A percentile compares a stretch with the other conserved stretches of the same genome.
phyloP scores from a whole-genome alignment of 2,888 invertebrate genomes.

The Adelphocoris suturalis region DNA sequence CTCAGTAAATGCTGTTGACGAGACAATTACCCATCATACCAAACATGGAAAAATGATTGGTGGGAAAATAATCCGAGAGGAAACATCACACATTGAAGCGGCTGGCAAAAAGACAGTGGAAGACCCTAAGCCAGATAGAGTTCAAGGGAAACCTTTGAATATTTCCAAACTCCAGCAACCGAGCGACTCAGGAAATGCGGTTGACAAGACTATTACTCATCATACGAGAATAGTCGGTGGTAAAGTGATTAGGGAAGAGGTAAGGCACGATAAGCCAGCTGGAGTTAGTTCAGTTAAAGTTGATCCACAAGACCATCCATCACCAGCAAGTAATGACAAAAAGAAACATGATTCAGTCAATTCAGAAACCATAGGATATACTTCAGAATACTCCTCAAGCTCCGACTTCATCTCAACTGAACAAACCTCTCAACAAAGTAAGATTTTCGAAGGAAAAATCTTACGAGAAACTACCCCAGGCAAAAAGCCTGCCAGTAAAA shows the following conservation, averaged over 20 bases:
- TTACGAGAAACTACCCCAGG: neutral
- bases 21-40: neutral
- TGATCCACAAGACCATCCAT: neutral
- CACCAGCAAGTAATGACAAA: neutral
- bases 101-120: neutral
- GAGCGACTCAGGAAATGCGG: neutral
- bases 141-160: neutral
- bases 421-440: neutral
- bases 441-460: constrained; percentile 43
- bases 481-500: neutral
- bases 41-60: constrained; percentile 51
- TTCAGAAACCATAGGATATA: neutral
- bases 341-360: neutral
- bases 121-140: neutral
- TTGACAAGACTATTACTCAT: neutral
- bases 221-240: constrained; percentile 73
- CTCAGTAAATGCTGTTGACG: neutral
- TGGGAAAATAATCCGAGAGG: constrained; percentile 36
- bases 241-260: constrained; percentile 70
- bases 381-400: neutral
- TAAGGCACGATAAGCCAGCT: constrained; percentile 30
- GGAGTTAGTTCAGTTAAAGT: constrained; percentile 13
- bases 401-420: neutral
- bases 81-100: neutral
- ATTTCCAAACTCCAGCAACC: neutral